Evolutionary conservation across 2,888 invertebrate genomes (phyloP).

Genomic region (Parthenolecanium corni): DNA sequence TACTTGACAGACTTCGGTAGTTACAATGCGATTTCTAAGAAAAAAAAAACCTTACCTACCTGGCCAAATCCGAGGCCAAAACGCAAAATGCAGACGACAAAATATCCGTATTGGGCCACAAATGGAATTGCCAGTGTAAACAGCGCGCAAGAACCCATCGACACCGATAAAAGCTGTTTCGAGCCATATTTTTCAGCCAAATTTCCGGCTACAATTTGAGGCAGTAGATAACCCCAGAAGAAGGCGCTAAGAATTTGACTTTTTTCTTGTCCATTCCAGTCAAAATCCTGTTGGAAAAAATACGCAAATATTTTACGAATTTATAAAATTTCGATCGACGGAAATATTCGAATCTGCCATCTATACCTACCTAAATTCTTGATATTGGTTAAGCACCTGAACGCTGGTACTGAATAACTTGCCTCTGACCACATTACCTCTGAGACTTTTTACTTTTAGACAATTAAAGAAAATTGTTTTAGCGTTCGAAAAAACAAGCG

Average conservation of each 20-base stretch:
- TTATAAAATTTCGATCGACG: not conserved
- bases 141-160: conserved; percentile 23
- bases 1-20: too few species aligned
- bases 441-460: too few species aligned
- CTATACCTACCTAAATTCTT: not conserved
- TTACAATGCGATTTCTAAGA: too few species aligned
- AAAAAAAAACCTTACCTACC: too few species aligned
- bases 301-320: not conserved
- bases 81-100: conserved; percentile 20
- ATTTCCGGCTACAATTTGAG: conserved; percentile 53
- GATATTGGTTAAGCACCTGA: too few species aligned
- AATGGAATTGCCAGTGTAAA: conserved; percentile 29
- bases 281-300: conserved; percentile 43
- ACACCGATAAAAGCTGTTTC: conserved; percentile 39
- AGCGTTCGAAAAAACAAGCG: too few species aligned
- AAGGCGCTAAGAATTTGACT: conserved; percentile 54
- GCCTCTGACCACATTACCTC: too few species aligned
- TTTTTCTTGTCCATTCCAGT: conserved; percentile 48
- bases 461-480: too few species aligned
- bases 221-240: conserved; percentile 65
- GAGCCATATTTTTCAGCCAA: conserved; percentile 43
- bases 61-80: conserved; percentile 31
- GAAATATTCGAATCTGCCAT: not conserved
- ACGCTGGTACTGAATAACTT: too few species aligned
- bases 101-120: conserved; percentile 28